Base-by-base conservation (phyloP, 2,888 invertebrate genomes). In the Papilio protenor region DNA sequence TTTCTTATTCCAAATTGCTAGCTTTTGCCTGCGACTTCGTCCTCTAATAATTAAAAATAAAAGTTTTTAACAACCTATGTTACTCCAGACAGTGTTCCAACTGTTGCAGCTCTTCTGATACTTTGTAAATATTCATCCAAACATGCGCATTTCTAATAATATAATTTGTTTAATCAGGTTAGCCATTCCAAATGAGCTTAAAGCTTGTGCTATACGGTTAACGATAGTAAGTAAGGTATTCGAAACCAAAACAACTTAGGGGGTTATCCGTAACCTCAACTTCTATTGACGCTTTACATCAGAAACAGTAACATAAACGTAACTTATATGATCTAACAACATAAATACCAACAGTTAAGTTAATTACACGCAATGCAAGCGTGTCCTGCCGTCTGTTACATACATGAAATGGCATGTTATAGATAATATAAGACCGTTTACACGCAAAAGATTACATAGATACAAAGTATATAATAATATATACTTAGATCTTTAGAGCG, bases 301-400 rank as follows among this genome's bases (percentile, higher is more conserved):
- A 49, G 49, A 14, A 14, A 4, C 49, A 14, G 49, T 49, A 49
- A 49, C 21, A 21, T 16, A 18, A 57, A 23, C 40, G 12, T 64
- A 18, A 23, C 14, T 66, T 45, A n/a, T n/a, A 27, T 66, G n/a
- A 66, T 45, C 1, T 12, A 52, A 52, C 33, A 52, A 55, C 55
- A 49, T 72, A 72, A 72, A 72, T 55, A 40, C 72, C 55, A 33
- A 40, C 55, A 72, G 40, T 72, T 72, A 27, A 71, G 49, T 49
- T 70, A 23, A 71, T 72, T 33, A 6, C 66, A 40, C 66, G 66
- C 40, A 21, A 69, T 45, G 45, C 66, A 66, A 21, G 12, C 45
- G 45, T 45, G 66, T n/a, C 66, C 45, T 69, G 45, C 21, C 12
- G 16, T 27, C 23, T 27, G 45, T 45, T 21, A 69, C 21, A 45